phyloP scores from a whole-genome alignment of 2,113 vertebrate genomes.

The Centropus unirufus region DNA sequence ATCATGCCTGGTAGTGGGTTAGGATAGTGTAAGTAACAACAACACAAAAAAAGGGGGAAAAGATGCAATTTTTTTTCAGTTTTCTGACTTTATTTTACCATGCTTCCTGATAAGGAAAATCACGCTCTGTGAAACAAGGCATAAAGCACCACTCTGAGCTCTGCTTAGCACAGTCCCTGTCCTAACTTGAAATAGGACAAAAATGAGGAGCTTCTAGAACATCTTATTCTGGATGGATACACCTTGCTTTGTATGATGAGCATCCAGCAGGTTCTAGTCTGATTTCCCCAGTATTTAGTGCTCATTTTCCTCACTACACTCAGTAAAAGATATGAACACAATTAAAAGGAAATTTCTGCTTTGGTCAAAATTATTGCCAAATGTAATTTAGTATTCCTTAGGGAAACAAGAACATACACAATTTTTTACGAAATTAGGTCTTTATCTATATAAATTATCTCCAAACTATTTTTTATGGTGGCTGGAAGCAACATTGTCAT shows the following conservation, averaged over 20 bases:
- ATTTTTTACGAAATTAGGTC: background rate
- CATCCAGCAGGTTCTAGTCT: background rate
- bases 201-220: background rate
- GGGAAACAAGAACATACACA: background rate
- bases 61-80: accelerated
- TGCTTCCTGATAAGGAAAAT: background rate
- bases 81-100: background rate
- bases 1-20: background rate
- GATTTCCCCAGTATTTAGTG: background rate
- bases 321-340: background rate
- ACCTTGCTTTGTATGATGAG: background rate
- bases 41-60: background rate
- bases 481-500: background rate
- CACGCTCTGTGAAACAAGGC: background rate
- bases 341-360: background rate
- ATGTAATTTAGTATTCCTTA: background rate
- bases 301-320: background rate
- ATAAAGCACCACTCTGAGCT: background rate
- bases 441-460: background rate
- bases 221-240: background rate
- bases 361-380: background rate
- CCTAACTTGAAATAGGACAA: background rate
- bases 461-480: background rate
- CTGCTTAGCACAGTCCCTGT: background rate
- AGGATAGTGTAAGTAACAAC: background rate